Evolutionary conservation across 2,113 vertebrate species (phyloP).

Genomic region (Ochotona curzoniae): DNA sequence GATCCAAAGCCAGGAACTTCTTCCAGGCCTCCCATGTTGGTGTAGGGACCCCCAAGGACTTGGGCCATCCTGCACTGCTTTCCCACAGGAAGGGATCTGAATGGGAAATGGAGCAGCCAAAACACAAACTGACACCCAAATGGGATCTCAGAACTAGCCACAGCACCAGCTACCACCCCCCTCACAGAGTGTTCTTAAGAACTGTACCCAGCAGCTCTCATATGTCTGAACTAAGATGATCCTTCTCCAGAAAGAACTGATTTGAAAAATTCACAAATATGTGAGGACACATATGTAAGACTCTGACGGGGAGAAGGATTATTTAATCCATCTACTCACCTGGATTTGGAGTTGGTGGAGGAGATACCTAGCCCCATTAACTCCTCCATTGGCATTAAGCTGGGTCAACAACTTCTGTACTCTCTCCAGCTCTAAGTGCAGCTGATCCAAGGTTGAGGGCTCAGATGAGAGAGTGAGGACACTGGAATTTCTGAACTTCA

Average conservation of each 20-base stretch:
- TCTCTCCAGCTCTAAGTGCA: conserved; percentile 26
- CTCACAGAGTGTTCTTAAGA: background rate
- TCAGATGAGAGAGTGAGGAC: background rate
- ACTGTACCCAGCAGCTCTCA: background rate
- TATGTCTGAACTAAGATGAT: background rate
- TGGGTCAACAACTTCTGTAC: background rate
- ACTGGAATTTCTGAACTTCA: background rate
- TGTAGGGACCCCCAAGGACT: no score
- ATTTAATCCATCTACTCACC: background rate
- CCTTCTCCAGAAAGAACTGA: background rate
- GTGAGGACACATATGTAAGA: background rate
- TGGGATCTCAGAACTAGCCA: no score
- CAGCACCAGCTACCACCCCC: no score
- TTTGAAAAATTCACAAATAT: background rate
- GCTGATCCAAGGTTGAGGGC: background rate
- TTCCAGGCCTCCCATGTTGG: no score
- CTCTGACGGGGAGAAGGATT: background rate
- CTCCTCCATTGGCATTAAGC: background rate
- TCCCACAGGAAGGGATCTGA: no score
- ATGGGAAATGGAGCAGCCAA: no score
- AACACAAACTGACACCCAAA: no score
- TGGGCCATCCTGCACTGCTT: no score
- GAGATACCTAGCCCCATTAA: background rate
- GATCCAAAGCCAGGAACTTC: no score
- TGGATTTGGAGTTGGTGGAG: conserved; percentile 37